Evolutionary conservation across 2,888 invertebrate genomes (phyloP).

Genomic region (Leuctra nigra): DNA sequence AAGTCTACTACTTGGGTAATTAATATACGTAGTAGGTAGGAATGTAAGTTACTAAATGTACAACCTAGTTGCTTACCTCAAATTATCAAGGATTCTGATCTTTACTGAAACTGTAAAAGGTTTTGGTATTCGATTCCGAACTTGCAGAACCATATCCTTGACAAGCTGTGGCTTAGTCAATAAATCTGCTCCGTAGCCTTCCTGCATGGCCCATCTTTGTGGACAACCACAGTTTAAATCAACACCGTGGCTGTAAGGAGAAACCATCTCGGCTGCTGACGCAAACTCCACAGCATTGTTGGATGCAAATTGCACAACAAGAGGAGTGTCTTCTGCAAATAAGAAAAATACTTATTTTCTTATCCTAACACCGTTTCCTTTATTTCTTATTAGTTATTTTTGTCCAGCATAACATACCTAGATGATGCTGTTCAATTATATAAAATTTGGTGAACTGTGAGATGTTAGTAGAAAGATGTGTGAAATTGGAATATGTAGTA

Average conservation of each 20-base stretch:
- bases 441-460: too few relatives aligned
- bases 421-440: too few relatives aligned
- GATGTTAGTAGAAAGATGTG: too few relatives aligned
- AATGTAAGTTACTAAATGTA: not conserved
- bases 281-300: conserved; percentile 76
- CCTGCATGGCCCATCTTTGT: conserved; percentile 88
- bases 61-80: conserved; percentile 40
- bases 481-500: too few relatives aligned
- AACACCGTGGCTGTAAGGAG: conserved; percentile 82
- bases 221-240: conserved; percentile 98
- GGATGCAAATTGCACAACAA: conserved; percentile 94
- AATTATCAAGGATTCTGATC: conserved; percentile 71
- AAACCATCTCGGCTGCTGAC: conserved; percentile 75
- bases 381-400: too few relatives aligned
- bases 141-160: conserved; percentile 69
- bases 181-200: conserved; percentile 82
- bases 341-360: too few relatives aligned
- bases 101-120: conserved; percentile 88
- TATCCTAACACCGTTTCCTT: too few relatives aligned
- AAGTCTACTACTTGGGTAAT: not conserved
- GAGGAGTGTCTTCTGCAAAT: conserved; percentile 63
- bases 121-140: conserved; percentile 62
- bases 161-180: conserved; percentile 77
- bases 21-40: too few relatives aligned
- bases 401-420: too few relatives aligned